These are phyloP conservation scores for Cecidostiba fungosa DNA, from an alignment of 2,888 invertebrate species.

Conservation along the genomic window DNA sequence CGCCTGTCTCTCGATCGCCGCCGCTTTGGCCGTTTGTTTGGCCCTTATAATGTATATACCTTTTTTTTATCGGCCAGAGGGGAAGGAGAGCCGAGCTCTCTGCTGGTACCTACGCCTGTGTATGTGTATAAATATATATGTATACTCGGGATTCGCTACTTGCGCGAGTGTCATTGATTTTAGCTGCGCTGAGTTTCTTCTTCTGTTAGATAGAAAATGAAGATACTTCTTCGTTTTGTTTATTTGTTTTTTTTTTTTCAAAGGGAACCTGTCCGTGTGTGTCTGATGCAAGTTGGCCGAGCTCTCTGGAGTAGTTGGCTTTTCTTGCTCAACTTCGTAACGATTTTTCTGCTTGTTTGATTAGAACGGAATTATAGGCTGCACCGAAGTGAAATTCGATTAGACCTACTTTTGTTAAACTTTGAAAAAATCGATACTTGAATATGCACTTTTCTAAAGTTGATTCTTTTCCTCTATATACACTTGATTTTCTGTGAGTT, in stretches of 20 bases:
- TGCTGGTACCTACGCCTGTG: not conserved
- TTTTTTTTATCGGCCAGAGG: conserved; percentile 4
- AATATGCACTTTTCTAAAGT: not conserved
- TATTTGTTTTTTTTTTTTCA: not conserved
- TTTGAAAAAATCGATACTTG: not conserved
- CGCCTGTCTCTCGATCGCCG: conserved; percentile 10
- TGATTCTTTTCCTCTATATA: no score
- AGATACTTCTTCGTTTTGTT: not conserved
- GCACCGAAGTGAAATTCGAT: not conserved
- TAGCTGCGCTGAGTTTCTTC: not conserved
- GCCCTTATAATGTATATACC: not conserved
- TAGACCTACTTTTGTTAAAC: conserved; percentile 6
- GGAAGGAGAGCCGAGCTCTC: not conserved
- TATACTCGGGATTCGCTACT: not conserved
- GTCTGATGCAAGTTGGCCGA: not conserved
- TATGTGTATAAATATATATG: not conserved
- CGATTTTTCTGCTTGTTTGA: conserved; percentile 17
- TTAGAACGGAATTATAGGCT: not conserved
- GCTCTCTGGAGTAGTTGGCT: not conserved
- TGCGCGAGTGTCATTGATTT: conserved; percentile 7
- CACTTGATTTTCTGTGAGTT: no score
- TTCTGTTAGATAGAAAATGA: not conserved
- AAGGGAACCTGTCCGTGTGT: not conserved
- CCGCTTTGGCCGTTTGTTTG: not conserved
- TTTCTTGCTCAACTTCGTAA: conserved; percentile 6